Base-by-base conservation (phyloP, 2,888 invertebrate genomes). In the Linyphia triangularis region DNA sequence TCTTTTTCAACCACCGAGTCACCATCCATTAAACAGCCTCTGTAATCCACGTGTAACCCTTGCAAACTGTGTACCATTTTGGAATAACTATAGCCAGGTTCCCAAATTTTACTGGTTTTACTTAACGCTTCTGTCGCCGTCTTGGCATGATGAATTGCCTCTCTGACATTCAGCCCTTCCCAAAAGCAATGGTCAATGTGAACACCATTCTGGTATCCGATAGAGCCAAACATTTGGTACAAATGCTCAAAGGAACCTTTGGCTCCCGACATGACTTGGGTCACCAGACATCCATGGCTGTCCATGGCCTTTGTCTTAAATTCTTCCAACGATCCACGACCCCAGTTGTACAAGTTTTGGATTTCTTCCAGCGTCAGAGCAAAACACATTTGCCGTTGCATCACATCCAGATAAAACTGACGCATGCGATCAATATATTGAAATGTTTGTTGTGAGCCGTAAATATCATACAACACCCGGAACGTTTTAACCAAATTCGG, bases 211-310 rank as follows among this genome's bases (percentile, higher is more conserved):
- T 69, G 69, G 9, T 9, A 59, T 0, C 82, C 82, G 1, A 82
- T 30, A 0, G 26, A n/a, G 37, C 61, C 72, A 40, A 82, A 70
- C 82, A 82, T 70, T 72, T 82, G 82, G 28, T 72, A 69, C 51
- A 79, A 19, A 33, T 81, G 81, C 19, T 67, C 37, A 30, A 70
- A 59, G 2, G 65, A 33, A 10, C 67, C 78, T 51, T 78, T 63
- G 7, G 78, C 78, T 26, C 65, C 65, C 1, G 78, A 63, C 9
- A 24, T 9, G 3, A 78, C 22, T 67, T 78, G 78, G 5, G 51
- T 78, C 1, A 51, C 19, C 13, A 78, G 22, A 22, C 78, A 75
- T 28, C 40, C 70, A 7, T 16, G 26, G 2, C 9, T 26, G 0
- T 16, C 16, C 2, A n/a, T 7, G 16, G 26, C 51, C 0, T 51